Evolutionary conservation across 2,797 vertebrate genomes (phyloP).

Genomic region (Alcedo quadribrachys): DNA sequence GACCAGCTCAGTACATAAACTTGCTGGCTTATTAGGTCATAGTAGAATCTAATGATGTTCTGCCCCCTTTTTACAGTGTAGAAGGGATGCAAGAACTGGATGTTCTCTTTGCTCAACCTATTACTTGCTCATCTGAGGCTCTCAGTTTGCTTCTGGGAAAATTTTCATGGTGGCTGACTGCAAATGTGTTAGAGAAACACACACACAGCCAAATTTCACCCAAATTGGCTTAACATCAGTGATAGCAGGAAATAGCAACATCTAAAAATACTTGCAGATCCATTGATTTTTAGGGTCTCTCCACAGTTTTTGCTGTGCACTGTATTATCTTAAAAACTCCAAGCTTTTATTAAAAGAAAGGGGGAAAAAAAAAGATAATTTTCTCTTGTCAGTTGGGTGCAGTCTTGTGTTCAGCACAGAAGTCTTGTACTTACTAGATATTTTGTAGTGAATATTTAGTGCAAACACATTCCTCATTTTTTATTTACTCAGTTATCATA

Average conservation of each 20-base stretch:
- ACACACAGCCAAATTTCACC: conserved; percentile 41
- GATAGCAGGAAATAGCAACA: conserved; percentile 52
- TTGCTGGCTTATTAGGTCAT: not conserved
- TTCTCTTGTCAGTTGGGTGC: not conserved
- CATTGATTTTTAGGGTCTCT: conserved; percentile 68
- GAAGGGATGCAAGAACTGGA: not conserved
- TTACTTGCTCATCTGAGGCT: conserved; percentile 36
- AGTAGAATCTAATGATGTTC: not conserved
- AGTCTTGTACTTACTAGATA: not conserved
- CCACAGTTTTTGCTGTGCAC: conserved; percentile 48
- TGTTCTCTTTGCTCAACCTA: conserved; percentile 36
- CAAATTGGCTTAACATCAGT: conserved; percentile 49
- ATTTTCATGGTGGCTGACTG: conserved; percentile 47
- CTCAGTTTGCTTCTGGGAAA: conserved; percentile 52
- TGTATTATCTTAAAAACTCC: conserved; percentile 34
- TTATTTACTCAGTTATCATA: conserved; percentile 37
- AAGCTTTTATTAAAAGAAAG: conserved; percentile 24
- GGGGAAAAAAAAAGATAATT: not conserved
- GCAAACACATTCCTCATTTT: conserved; percentile 13
- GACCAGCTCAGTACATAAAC: not conserved
- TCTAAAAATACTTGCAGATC: conserved; percentile 60
- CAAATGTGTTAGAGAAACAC: conserved; percentile 30
- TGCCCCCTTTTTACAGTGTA: not conserved
- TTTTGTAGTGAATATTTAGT: conserved; percentile 24
- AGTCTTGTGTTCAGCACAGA: not conserved